These are phyloP conservation scores for Phyllopteryx taeniolatus DNA, from an alignment of 2,113 vertebrate species.

Conservation along the genomic window DNA sequence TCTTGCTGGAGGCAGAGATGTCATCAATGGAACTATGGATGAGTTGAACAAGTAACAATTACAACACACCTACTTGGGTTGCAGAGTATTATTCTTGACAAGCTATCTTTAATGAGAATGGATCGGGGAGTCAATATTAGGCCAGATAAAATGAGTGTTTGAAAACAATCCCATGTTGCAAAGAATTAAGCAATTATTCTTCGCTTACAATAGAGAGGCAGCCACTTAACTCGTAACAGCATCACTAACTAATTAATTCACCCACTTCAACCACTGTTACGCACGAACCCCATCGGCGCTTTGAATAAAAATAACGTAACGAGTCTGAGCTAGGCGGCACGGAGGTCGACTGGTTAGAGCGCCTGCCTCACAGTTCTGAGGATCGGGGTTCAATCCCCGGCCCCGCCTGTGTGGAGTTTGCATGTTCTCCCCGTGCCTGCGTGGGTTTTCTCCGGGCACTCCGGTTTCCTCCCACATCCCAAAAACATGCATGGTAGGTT, in stretches of 20 bases:
- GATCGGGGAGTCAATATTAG: constrained; percentile 42
- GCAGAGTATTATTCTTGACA: constrained; percentile 33
- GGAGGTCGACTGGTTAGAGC: no score
- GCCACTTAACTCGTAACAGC: constrained; percentile 39
- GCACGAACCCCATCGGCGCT: constrained; percentile 36
- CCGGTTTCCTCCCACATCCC: no score
- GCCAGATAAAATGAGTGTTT: constrained; percentile 38
- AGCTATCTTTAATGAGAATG: constrained; percentile 44
- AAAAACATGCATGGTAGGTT: no score
- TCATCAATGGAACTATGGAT: constrained; percentile 17
- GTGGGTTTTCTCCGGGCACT: no score
- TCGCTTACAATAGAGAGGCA: constrained; percentile 26
- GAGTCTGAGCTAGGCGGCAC: constrained; percentile 27
- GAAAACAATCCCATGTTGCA: constrained; percentile 48
- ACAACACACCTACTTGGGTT: constrained; percentile 17
- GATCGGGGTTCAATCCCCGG: no score
- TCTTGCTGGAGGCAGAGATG: constrained; percentile 5
- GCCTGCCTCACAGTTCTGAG: no score
- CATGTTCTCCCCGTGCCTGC: no score
- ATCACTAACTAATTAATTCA: constrained; percentile 46
- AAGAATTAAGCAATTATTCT: constrained; percentile 32
- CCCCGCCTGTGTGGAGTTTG: no score
- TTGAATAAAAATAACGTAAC: constrained; percentile 52
- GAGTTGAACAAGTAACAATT: constrained; percentile 34
- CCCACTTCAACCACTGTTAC: constrained; percentile 13